Evolutionary conservation across 2,888 invertebrate species (phyloP).

Genomic region (Dryobotodes eremita): DNA sequence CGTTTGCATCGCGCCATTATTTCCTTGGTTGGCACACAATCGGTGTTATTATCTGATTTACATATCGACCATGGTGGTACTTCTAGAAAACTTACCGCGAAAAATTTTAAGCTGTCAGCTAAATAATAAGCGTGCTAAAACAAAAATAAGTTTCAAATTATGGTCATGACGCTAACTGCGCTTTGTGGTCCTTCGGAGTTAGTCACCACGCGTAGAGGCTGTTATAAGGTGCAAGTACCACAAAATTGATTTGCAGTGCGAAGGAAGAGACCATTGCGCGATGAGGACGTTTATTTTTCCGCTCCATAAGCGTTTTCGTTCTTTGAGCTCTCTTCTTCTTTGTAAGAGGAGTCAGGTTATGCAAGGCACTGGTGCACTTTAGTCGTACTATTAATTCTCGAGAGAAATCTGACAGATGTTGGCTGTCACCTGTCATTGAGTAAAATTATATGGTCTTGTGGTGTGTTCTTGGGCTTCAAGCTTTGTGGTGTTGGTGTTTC

Average conservation of each 20-base stretch:
- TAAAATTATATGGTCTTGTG: background rate
- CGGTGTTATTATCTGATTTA: conserved; percentile 39
- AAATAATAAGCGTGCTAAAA: conserved; percentile 78
- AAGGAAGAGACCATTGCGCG: background rate
- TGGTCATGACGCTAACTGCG: background rate
- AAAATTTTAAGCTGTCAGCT: conserved; percentile 76
- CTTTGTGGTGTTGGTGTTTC: background rate
- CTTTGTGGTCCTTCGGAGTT: background rate
- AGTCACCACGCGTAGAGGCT: background rate
- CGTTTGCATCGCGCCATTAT: conserved; percentile 71
- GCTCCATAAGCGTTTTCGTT: background rate
- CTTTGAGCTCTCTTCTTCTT: background rate
- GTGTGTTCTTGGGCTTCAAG: background rate
- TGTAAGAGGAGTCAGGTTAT: background rate
- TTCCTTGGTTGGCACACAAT: conserved; percentile 73
- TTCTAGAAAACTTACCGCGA: conserved; percentile 70
- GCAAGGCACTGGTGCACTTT: background rate
- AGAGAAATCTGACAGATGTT: background rate
- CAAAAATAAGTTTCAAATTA: conserved; percentile 6
- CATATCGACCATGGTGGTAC: conserved; percentile 77
- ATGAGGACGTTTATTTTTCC: background rate
- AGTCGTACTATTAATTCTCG: background rate
- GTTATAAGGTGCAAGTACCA: background rate
- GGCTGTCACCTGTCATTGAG: background rate
- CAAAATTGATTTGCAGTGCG: background rate